Percentiles rank a stretch among this genome's conserved stretches.
Evolutionary conservation across 1,140 invertebrate species (phyloP).

Genomic region (Zaprionus davidi): DNA sequence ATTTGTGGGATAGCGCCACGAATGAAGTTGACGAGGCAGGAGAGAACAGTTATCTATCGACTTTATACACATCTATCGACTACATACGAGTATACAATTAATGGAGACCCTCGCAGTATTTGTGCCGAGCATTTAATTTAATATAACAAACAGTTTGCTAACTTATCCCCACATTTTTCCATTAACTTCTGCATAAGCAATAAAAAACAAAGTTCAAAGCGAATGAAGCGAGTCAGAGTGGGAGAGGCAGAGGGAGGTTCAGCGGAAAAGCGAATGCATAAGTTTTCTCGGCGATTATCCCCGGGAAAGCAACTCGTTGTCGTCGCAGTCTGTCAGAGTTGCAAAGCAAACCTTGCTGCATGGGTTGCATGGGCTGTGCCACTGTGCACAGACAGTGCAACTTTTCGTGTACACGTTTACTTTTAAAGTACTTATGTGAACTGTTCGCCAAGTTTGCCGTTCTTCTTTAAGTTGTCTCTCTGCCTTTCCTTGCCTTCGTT

Average conservation of each 20-base stretch:
- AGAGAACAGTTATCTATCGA: not conserved
- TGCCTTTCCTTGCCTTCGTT: constrained; percentile 4
- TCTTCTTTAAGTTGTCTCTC: constrained; percentile 44
- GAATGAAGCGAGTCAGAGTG: not conserved
- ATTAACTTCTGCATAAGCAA: not conserved
- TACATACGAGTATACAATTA: not conserved
- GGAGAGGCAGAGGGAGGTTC: not conserved
- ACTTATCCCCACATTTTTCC: not conserved
- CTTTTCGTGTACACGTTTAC: constrained; percentile 41
- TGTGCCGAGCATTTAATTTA: constrained; percentile 6
- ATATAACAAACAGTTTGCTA: constrained; percentile 5
- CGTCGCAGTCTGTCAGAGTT: not conserved
- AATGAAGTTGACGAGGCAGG: not conserved
- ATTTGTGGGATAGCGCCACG: not conserved
- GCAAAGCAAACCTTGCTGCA: not conserved
- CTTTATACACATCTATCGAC: not conserved
- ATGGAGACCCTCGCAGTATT: not conserved
- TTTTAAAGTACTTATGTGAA: constrained; percentile 50
- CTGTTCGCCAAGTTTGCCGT: constrained; percentile 55
- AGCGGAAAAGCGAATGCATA: not conserved
- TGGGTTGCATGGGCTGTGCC: not conserved
- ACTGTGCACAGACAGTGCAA: constrained; percentile 38
- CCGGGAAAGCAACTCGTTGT: not conserved
- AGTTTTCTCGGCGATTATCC: constrained; percentile 19
- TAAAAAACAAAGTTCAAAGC: constrained; percentile 12